Conservation (phyloP, 2,113 vertebrate species). For the Indri indri region DNA sequence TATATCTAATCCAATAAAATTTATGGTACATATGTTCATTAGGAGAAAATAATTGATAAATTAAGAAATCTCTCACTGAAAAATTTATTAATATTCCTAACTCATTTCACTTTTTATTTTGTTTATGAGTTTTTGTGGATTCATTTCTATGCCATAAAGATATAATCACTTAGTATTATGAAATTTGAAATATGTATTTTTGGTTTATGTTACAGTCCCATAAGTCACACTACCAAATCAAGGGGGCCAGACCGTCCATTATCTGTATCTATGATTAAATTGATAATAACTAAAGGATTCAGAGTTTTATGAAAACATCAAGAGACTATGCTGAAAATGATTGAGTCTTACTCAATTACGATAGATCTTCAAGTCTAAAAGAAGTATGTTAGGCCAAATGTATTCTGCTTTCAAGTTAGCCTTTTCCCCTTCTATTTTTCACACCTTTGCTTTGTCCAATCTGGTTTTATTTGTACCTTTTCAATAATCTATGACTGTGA, state of each 20-base stretch:
- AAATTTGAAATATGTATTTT: background rate
- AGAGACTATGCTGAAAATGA: background rate
- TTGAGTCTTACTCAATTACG: background rate
- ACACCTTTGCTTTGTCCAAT: background rate
- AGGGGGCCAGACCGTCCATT: background rate
- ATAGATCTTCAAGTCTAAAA: background rate
- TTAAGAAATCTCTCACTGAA: background rate
- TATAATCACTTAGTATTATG: background rate
- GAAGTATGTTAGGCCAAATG: background rate
- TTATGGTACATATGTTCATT: background rate
- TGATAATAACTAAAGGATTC: background rate
- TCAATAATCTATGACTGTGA: background rate
- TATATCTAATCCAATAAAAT: background rate
- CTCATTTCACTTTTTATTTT: background rate
- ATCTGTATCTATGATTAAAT: background rate
- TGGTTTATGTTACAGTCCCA: background rate
- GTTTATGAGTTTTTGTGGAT: background rate
- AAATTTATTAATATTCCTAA: background rate
- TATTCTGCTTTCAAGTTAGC: background rate
- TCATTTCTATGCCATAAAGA: background rate
- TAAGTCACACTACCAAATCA: background rate
- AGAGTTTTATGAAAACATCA: background rate
- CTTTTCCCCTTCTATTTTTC: background rate
- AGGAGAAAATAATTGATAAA: background rate
- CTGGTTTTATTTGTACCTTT: background rate